These are phyloP conservation scores for Scatophagus argus DNA, from an alignment of 2,113 vertebrate species.

Conservation along the genomic window DNA sequence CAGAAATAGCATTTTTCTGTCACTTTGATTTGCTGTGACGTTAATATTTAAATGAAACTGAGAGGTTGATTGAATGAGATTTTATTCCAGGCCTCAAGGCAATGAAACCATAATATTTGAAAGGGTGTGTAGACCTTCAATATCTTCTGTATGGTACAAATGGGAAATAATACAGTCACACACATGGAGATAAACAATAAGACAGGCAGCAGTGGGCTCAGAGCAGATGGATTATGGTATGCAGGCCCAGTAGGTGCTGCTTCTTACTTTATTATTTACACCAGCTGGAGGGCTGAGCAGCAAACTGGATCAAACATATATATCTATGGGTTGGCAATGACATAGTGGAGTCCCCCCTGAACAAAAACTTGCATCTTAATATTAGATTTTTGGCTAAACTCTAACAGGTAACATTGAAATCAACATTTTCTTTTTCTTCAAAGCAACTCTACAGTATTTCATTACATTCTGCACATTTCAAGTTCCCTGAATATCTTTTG, in stretches of 20 bases:
- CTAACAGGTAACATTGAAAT: not conserved
- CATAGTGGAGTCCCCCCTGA: not conserved
- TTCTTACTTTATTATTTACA: conserved; percentile 32
- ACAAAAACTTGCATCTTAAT: not conserved
- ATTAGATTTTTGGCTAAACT: not conserved
- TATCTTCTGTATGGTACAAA: conserved; percentile 43
- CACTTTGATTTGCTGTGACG: not conserved
- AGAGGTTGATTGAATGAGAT: conserved; percentile 34
- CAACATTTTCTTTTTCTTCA: not conserved
- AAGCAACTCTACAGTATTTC: not conserved
- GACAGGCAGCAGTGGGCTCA: conserved; percentile 6
- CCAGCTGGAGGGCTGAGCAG: conserved; percentile 32
- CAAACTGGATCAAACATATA: not conserved
- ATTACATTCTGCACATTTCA: conserved; percentile 27
- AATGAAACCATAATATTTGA: conserved; percentile 7
- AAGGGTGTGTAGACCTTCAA: conserved; percentile 16
- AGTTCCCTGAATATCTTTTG: conserved; percentile 14
- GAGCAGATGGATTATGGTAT: conserved; percentile 38
- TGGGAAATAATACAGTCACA: conserved; percentile 39
- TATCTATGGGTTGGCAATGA: not conserved
- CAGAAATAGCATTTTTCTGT: conserved; percentile 13
- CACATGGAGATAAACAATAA: conserved; percentile 26
- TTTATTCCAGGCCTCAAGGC: conserved; percentile 9
- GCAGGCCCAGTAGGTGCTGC: conserved; percentile 31
- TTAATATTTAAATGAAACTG: conserved; percentile 23